Base-by-base conservation (phyloP, 2,797 vertebrate genomes). In the Epinephelus awoara region DNA sequence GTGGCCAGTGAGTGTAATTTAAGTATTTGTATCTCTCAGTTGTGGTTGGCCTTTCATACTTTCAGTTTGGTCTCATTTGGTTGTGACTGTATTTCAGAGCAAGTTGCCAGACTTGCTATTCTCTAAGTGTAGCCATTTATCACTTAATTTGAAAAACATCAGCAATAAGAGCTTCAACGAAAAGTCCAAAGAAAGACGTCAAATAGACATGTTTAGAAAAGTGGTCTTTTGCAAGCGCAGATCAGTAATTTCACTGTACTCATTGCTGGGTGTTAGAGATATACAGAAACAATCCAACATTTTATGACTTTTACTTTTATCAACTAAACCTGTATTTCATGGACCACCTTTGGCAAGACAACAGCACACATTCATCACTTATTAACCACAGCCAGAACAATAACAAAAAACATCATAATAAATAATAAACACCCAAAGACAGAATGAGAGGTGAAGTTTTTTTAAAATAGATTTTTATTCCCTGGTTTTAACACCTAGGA, bases 351-450 rank as follows among this genome's bases (percentile, higher is more conserved):
- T 29, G 25, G 18, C 15, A 74, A 54, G 75, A 67, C 65, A 67
- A 42, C 42, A 62, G 42, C 63, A 63, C 18, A 46, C 29, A 47
- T 23, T 42, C 18, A 72, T 64, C 42, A 56, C 25, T 69, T 59
- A 62, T 72, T 66, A 57, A 85, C 74, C n/a, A 42, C 8, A 29
- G 5, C 21, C 9, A 67, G 27, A 56, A 67, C 61, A 75, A 44
- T 21, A 42, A 65, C 44, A 64, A 25, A 67, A 25, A 29, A 59
- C 66, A 50, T 67, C 19, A 18, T 42, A 21, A 54, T 79, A 64
- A 77, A 77, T 80, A 66, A 70, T 57, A 62, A 42, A 67, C 25
- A 7, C 59, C 42, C 6, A 34, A 29, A 77, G 42, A 50, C 9
- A 3, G 7, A 46, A 10, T 46, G 13, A 18, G 21, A 57, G 44